Evolutionary conservation across 2,113 vertebrate species (phyloP).

Genomic region (cat (Felis catus)): F.catus_Fca126_mat1.0 CM031425.1:26529001-26529500

Average conservation of each 20-base stretch:
- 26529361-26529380: not conserved
- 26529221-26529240: not conserved
- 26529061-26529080: not conserved
- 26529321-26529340: not conserved
- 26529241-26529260: not conserved
- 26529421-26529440: too few species aligned
- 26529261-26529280: not conserved
- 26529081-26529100: not conserved
- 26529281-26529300: not conserved
- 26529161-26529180: not conserved
- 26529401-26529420: not conserved
- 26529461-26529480: not conserved
- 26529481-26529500: not conserved
- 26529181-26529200: not conserved
- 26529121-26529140: not conserved
- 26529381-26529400: not conserved
- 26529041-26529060: not conserved
- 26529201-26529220: not conserved
- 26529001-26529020: not conserved
- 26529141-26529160: not conserved
- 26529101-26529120: conserved; percentile 4
- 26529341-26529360: not conserved
- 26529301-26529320: not conserved
- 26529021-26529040: not conserved
- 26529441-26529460: too few species aligned